Evolutionary conservation across 1,140 invertebrate species (phyloP).

Genomic region (Drosophila ambigua): DNA sequence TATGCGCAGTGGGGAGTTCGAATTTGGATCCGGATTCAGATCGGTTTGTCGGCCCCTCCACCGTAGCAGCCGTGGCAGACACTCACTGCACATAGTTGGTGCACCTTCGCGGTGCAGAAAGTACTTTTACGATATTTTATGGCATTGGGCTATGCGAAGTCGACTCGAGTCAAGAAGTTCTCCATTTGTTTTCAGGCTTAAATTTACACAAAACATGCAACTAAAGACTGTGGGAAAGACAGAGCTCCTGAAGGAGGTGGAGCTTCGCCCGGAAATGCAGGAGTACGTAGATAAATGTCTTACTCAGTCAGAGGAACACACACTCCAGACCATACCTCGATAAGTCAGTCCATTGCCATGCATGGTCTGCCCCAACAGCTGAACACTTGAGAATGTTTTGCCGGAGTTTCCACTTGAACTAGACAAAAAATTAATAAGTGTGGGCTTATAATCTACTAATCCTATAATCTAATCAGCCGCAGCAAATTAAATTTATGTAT

Average conservation of each 20-base stretch:
- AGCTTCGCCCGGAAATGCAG: constrained; percentile 48
- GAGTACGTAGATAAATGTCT: constrained; percentile 72
- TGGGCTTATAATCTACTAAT: too few relatives aligned
- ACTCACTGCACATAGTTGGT: constrained; percentile 22
- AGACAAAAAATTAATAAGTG: too few relatives aligned
- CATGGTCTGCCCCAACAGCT: too few relatives aligned
- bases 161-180: constrained; percentile 69
- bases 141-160: constrained; percentile 56
- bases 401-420: too few relatives aligned
- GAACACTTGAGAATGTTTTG: too few relatives aligned
- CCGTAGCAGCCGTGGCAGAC: constrained; percentile 7
- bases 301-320: constrained; percentile 40
- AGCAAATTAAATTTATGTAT: too few relatives aligned
- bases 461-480: too few relatives aligned
- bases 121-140: constrained; percentile 59
- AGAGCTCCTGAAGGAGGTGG: constrained; percentile 3
- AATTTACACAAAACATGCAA: constrained; percentile 70
- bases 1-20: constrained; percentile 59
- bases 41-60: constrained; percentile 38
- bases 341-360: too few relatives aligned
- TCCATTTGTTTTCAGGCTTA: constrained; percentile 68
- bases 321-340: background rate
- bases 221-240: constrained; percentile 24
- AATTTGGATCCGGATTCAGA: constrained; percentile 55
- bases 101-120: constrained; percentile 22